Base-by-base conservation (phyloP, 2,888 invertebrate species). In the Scaeva pyrastri region DNA sequence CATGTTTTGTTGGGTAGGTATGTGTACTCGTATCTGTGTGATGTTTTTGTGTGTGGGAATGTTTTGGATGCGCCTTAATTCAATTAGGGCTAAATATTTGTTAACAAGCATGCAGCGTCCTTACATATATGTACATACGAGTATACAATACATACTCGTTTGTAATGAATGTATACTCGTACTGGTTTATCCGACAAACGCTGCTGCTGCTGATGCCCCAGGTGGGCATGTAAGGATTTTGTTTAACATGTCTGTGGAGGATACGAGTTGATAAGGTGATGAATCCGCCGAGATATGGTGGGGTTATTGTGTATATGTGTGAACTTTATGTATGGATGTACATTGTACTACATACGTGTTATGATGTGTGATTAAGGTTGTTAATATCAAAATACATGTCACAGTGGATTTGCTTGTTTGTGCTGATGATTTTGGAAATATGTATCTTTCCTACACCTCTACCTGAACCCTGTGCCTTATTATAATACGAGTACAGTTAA, bases 81-180 rank as follows among this genome's bases (percentile, higher is more conserved):
- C 73, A 83, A 83, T 83, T 74, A 62, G 21, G 21, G 45, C 52
- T 70, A 62, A 72, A 60, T 83, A 73, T 62, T 68, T 45, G 55
- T 31, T 45, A 70, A 68, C 58, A 70, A 45, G 36, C 39, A 43
- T n/a, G 19, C 55, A 55, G 21, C 36, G 66, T 48, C 66, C 66
- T 48, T 58, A 31, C 10, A 56, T 21, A 11, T 12, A 39, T 39
- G 12, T 39, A 10, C 45, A n/a, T n/a, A n/a, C n/a, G n/a, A n/a
- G n/a, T n/a, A n/a, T n/a, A n/a, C n/a, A n/a, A n/a, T n/a, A n/a
- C n/a, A n/a, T n/a, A n/a, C n/a, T n/a, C n/a, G n/a, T n/a, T n/a
- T n/a, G n/a, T n/a, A n/a, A n/a, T n/a, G n/a, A n/a, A n/a, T n/a
- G n/a, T n/a, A n/a, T n/a, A n/a, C n/a, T n/a, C n/a, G n/a, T n/a